phyloP scores from a whole-genome alignment of 2,888 invertebrate species.

The Brachyptera putata region DNA sequence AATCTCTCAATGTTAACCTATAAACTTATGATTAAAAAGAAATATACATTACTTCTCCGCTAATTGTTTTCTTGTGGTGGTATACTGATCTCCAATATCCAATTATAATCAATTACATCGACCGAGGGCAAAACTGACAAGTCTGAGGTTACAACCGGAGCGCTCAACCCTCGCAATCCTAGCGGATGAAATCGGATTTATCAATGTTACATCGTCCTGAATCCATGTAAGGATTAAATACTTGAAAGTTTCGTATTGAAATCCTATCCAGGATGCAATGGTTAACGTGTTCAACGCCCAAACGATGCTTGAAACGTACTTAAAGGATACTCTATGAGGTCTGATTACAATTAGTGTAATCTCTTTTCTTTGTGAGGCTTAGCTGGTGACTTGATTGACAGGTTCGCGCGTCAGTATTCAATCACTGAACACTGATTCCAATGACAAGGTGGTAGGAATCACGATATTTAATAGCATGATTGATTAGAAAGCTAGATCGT shows the following conservation, averaged over 20 bases:
- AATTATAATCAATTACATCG: no score
- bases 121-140: no score
- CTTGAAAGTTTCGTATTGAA: no score
- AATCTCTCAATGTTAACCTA: neutral
- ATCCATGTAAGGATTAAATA: no score
- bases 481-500: constrained; percentile 13
- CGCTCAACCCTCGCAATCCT: no score
- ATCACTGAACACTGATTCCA: constrained; percentile 18
- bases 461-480: neutral
- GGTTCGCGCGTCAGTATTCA: constrained; percentile 26
- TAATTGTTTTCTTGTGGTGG: neutral
- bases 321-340: no score
- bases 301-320: constrained; percentile 6
- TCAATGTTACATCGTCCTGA: no score
- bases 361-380: constrained; percentile 16
- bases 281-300: no score
- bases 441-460: constrained; percentile 12
- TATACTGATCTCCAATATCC: no score
- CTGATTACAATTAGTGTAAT: constrained; percentile 20
- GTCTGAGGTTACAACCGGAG: no score
- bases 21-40: neutral
- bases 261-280: no score
- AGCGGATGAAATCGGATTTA: no score
- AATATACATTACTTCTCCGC: neutral
- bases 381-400: constrained; percentile 23